Evolutionary conservation across 2,113 vertebrate genomes (phyloP).

Genomic region (Xenopus tropicalis): DNA sequence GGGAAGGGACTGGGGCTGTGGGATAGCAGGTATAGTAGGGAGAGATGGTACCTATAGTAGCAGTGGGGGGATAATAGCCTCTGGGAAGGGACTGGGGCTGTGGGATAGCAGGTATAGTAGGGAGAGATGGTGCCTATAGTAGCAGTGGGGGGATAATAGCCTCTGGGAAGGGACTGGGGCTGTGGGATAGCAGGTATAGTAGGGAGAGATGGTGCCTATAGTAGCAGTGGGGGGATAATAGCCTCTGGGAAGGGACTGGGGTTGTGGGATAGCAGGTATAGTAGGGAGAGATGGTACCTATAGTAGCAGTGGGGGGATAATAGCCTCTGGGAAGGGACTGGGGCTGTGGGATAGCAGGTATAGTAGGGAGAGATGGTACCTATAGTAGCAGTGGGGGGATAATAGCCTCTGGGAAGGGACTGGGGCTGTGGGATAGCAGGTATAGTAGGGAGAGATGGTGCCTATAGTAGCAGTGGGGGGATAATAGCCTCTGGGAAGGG

Average conservation of each 20-base stretch:
- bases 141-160: too few relatives aligned
- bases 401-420: background rate
- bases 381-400: background rate
- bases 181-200: conserved; percentile 35
- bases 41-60: background rate
- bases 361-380: background rate
- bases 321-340: background rate
- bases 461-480: background rate
- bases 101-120: conserved; percentile 37
- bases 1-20: conserved; percentile 4
- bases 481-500: background rate
- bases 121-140: background rate
- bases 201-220: background rate
- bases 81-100: background rate
- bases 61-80: too few relatives aligned
- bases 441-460: background rate
- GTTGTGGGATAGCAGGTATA: conserved; percentile 34
- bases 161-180: background rate
- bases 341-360: conserved; percentile 33
- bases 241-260: background rate
- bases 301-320: background rate
- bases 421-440: conserved; percentile 34
- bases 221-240: too few relatives aligned
- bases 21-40: conserved; percentile 26
- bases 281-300: background rate